These are phyloP conservation scores for Mola mola DNA, from an alignment of 2,113 vertebrate species.

Conservation along the genomic window DNA sequence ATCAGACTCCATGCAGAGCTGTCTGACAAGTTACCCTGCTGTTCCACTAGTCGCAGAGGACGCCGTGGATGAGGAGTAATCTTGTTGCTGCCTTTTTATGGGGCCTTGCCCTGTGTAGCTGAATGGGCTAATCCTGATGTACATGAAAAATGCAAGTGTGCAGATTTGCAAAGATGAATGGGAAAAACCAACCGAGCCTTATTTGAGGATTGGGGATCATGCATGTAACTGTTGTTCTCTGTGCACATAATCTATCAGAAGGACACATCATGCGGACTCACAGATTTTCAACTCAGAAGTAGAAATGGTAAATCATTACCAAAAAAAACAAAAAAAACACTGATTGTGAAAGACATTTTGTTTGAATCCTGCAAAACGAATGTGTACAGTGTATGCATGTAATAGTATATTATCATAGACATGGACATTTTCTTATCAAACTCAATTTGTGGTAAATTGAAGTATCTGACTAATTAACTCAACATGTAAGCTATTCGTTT, in stretches of 20 bases:
- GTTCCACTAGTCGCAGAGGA: constrained; percentile 47
- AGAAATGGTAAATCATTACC: no score
- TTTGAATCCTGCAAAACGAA: no score
- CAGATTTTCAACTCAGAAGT: no score
- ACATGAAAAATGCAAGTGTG: constrained; percentile 24
- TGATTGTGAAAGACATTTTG: no score
- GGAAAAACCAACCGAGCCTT: constrained; percentile 2
- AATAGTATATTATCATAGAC: no score
- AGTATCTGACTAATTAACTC: neutral
- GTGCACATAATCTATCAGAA: neutral
- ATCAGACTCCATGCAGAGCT: constrained; percentile 44
- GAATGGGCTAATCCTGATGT: constrained; percentile 39
- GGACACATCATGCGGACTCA: no score
- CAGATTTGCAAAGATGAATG: constrained; percentile 29
- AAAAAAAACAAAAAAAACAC: no score
- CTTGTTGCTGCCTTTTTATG: constrained; percentile 35
- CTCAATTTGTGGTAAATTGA: no score
- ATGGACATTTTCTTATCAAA: no score
- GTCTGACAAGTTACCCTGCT: constrained; percentile 58
- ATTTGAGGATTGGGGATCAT: constrained; percentile 14
- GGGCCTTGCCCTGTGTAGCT: constrained; percentile 8
- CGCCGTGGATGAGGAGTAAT: constrained; percentile 16
- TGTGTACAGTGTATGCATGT: no score
- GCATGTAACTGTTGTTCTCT: neutral
- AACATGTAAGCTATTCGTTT: neutral